A percentile compares a stretch with the other conserved stretches of the same genome.
phyloP scores from a whole-genome alignment of 2,113 vertebrate species.

The Sisor rabdophorus region DNA sequence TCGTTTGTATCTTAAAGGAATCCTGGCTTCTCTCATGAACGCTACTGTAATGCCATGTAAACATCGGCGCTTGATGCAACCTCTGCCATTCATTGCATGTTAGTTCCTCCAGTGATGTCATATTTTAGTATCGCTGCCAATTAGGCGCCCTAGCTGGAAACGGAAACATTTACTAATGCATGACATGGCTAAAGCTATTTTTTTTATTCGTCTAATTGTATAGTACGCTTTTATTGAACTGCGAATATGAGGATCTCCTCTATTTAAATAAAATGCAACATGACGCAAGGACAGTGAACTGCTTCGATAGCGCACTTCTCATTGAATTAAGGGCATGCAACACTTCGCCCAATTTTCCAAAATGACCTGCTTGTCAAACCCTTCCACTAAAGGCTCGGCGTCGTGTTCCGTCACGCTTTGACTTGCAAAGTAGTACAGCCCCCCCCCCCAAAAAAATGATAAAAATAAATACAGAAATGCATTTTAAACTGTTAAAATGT shows the following conservation, averaged over 20 bases:
- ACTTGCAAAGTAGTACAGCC: not conserved
- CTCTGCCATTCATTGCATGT: conserved; percentile 27
- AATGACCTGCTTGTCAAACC: conserved; percentile 2
- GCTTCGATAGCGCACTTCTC: not conserved
- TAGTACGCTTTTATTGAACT: too few relatives aligned
- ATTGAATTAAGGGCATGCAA: not conserved
- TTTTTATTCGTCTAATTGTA: not conserved
- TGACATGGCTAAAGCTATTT: not conserved
- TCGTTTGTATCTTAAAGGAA: not conserved
- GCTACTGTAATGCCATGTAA: conserved; percentile 4
- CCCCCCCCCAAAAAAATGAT: too few relatives aligned
- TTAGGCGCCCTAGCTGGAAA: not conserved
- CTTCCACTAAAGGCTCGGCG: not conserved
- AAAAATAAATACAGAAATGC: not conserved
- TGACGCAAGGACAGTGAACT: not conserved
- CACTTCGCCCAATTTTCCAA: not conserved
- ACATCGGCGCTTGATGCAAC: conserved; percentile 17
- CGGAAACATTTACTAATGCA: not conserved
- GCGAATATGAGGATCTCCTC: not conserved
- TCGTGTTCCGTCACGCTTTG: not conserved
- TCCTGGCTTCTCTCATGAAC: not conserved
- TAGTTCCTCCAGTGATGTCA: conserved; percentile 1
- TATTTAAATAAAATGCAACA: not conserved
- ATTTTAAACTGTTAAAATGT: conserved; percentile 1
- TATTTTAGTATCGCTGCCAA: conserved; percentile 16